phyloP scores from a whole-genome alignment of 1,140 invertebrate genomes.

The Gryllus bimaculatus region DNA sequence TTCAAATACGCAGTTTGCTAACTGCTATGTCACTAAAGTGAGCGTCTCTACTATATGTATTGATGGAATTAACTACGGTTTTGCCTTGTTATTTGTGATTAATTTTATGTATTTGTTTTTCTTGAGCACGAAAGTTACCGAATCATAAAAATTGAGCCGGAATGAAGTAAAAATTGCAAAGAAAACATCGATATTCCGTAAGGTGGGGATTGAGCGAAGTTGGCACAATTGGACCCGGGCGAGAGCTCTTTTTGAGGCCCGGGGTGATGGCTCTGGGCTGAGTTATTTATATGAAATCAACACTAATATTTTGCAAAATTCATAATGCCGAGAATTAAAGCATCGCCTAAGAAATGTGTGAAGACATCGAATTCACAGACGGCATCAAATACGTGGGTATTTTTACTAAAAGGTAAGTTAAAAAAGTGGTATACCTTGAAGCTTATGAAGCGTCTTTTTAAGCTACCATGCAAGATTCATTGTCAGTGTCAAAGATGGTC shows the following conservation, averaged over 20 bases:
- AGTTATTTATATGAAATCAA: conserved; percentile 6
- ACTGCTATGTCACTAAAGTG: not conserved
- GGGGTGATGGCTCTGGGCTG: conserved; percentile 13
- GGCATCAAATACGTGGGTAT: conserved; percentile 50
- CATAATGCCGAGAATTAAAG: conserved; percentile 43
- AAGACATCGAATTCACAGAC: conserved; percentile 32
- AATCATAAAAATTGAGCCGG: too few relatives aligned
- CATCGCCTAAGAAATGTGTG: conserved; percentile 44
- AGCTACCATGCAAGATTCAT: conserved; percentile 15
- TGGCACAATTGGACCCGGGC: conserved; percentile 12
- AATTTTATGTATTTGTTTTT: too few relatives aligned
- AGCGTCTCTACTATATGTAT: not conserved
- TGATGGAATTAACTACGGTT: too few relatives aligned
- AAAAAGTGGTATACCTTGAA: not conserved
- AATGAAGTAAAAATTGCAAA: too few relatives aligned
- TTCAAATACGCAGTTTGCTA: not conserved
- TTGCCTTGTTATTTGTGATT: too few relatives aligned
- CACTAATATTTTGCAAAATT: conserved; percentile 9
- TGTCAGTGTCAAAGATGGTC: conserved; percentile 18
- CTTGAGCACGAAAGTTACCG: too few relatives aligned
- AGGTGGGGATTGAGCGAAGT: not conserved
- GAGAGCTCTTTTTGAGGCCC: conserved; percentile 11
- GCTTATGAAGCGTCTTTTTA: conserved; percentile 11
- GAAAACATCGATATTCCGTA: too few relatives aligned
- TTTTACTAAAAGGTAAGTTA: conserved; percentile 50